Conservation (phyloP, 2,797 vertebrate genomes). For the Chromobotia macracanthus region DNA sequence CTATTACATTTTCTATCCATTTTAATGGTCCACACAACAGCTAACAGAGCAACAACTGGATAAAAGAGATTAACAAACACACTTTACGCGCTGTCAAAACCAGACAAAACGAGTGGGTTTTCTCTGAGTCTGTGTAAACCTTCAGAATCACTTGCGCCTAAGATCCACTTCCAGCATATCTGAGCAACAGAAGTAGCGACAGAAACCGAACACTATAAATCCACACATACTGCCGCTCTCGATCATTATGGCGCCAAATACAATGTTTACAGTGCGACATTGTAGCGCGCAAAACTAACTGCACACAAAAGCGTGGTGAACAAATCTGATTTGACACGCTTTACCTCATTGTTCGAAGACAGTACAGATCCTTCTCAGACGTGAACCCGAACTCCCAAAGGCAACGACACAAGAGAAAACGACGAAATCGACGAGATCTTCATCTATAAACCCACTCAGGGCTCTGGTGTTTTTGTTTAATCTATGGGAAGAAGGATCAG, state of each 20-base stretch:
- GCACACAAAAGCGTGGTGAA: constrained; percentile 67
- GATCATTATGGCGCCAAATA: constrained; percentile 35
- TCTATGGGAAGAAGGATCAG: constrained; percentile 61
- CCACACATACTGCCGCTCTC: constrained; percentile 21
- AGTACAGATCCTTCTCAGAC: constrained; percentile 73
- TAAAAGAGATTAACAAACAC: neutral
- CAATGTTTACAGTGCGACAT: constrained; percentile 13
- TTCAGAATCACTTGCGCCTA: constrained; percentile 16
- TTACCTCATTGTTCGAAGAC: constrained; percentile 83
- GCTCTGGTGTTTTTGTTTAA: constrained; percentile 63
- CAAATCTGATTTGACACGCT: constrained; percentile 66
- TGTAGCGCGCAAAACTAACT: constrained; percentile 57
- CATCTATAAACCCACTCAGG: constrained; percentile 67
- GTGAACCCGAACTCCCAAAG: constrained; percentile 60
- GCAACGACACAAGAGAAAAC: constrained; percentile 52
- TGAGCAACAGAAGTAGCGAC: neutral
- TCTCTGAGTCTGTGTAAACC: constrained; percentile 6
- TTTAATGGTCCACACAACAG: neutral
- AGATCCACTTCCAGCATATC: neutral
- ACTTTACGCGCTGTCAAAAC: constrained; percentile 10
- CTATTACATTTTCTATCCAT: no score
- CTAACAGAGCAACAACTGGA: neutral
- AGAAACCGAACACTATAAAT: neutral
- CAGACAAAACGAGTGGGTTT: neutral
- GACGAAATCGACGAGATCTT: constrained; percentile 44